A percentile compares a stretch with the other conserved stretches of the same genome.
These are phyloP conservation scores for Genyomyrus donnyi DNA, from an alignment of 2,113 vertebrate genomes.

Conservation along the genomic window DNA sequence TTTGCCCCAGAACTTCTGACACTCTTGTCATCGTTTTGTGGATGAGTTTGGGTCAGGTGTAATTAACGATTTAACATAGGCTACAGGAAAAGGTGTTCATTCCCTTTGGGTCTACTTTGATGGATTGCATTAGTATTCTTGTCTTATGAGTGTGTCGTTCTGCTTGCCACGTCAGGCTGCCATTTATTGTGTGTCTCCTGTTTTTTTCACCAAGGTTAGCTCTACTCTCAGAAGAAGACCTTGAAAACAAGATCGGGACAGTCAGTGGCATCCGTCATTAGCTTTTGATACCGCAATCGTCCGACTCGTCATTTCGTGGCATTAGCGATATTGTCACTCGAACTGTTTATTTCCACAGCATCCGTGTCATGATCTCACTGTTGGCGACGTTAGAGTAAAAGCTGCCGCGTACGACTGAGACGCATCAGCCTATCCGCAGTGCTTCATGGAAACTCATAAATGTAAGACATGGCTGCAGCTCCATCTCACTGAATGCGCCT, in stretches of 20 bases:
- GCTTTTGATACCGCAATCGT: slow-evolving; percentile 15
- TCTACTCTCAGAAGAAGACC: slow-evolving; percentile 43
- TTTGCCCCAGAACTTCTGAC: background rate
- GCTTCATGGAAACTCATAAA: slow-evolving; percentile 68
- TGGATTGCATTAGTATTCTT: slow-evolving; percentile 64
- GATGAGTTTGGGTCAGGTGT: slow-evolving; percentile 46
- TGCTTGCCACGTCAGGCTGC: slow-evolving; percentile 69
- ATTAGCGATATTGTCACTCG: slow-evolving; percentile 9
- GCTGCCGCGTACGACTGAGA: slow-evolving; percentile 7
- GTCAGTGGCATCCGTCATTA: slow-evolving; percentile 27
- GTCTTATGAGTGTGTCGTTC: slow-evolving; percentile 69
- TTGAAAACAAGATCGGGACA: slow-evolving; percentile 36
- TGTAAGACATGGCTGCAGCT: slow-evolving; percentile 60
- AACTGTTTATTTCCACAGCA: background rate
- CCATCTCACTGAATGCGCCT: slow-evolving; percentile 51
- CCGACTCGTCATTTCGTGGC: slow-evolving; percentile 19
- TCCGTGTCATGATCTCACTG: slow-evolving; percentile 11
- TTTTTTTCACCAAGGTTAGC: slow-evolving; percentile 63
- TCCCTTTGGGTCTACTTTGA: slow-evolving; percentile 46
- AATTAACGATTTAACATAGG: slow-evolving; percentile 42
- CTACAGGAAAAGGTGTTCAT: slow-evolving; percentile 44
- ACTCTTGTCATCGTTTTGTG: slow-evolving; percentile 10
- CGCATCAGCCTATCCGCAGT: slow-evolving; percentile 40
- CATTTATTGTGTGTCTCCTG: slow-evolving; percentile 59
- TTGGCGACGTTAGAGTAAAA: slow-evolving; percentile 26